Base-by-base conservation (phyloP, 2,113 vertebrate genomes). In the human region DNA sequence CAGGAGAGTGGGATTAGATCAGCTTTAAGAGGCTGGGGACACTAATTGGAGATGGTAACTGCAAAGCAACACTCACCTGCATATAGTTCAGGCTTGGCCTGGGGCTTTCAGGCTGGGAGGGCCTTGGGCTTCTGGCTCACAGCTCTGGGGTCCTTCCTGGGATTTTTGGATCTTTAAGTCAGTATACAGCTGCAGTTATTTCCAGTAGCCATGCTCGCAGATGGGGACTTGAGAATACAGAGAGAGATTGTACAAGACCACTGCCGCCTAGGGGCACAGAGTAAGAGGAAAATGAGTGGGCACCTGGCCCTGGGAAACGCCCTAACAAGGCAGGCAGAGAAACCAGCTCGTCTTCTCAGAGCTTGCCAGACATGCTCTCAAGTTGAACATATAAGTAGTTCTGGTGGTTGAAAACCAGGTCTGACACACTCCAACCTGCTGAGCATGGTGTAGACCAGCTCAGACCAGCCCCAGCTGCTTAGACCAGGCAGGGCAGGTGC, bases 371-470 rank as follows among this genome's bases (percentile, higher is more conserved):
- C 22, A 11, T 23, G 32, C 40, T 5, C 7, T 8, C 27, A 3
- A 6, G 3, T 13, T 55, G n/a, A 12, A 27, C 72, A 10, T 52
- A 2, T 45, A 30, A 17, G 87, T 22, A 45, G 38, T n/a, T 55
- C 59, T 23, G 1, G 8, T n/a, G 0, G 0, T 59, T 11, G 64
- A 45, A 27, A 10, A n/a, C 23, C 38, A 0, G 30, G 12, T 50
- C 16, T 0, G 20, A 27, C 0, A 7, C 0, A 0, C 1, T 50
- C 48, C 30, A 59, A 4, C n/a, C 55, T 30, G 70, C 35, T 14
- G 3, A n/a, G n/a, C 45, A 7, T 22, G 57, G 57, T 3, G 32
- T 32, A 6, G 25, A 45, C 7, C 2, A 0, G 22, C 57, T 6
- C 25, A 1, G 35, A 5, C 17, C 10, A 14, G 2, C 25, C 16